These are phyloP conservation scores for Tiliqua scincoides DNA, from an alignment of 2,113 vertebrate species.

Conservation along the genomic window DNA sequence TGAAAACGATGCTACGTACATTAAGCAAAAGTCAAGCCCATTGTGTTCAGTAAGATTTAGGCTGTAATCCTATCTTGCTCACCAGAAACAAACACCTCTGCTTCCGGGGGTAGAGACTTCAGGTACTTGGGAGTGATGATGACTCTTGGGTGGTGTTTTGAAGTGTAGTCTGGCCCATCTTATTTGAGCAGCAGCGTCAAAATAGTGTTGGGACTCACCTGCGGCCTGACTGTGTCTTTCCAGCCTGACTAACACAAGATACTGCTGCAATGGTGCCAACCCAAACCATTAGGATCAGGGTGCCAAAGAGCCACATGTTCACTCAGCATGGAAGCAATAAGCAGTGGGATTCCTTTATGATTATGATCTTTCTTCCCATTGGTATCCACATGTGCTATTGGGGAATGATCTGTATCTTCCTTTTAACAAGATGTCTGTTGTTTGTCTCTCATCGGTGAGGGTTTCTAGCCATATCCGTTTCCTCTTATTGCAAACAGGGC, in stretches of 20 bases:
- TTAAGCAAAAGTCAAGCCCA: too few relatives aligned
- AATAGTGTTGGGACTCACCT: background rate
- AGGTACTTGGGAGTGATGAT: too few relatives aligned
- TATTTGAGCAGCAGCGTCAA: background rate
- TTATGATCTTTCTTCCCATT: conserved; percentile 17
- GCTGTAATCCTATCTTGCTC: too few relatives aligned
- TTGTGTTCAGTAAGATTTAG: too few relatives aligned
- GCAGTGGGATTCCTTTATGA: conserved; percentile 3
- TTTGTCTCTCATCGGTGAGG: background rate
- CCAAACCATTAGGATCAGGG: background rate
- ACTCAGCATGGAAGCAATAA: conserved; percentile 24
- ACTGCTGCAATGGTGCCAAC: background rate
- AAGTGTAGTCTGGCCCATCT: background rate
- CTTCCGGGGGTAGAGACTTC: background rate
- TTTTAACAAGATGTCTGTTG: conserved; percentile 19
- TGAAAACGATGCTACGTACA: too few relatives aligned
- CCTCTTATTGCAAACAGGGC: background rate
- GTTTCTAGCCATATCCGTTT: background rate
- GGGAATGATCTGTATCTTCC: conserved; percentile 10
- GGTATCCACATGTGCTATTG: background rate
- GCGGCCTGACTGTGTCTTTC: background rate
- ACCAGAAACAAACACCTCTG: too few relatives aligned
- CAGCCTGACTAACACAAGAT: background rate
- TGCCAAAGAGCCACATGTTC: background rate
- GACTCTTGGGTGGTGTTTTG: background rate